Evolutionary conservation across 2,113 vertebrate species (phyloP), one percentile per base, ranked within the genome.

Genomic region (Lagopus leucura): DNA sequence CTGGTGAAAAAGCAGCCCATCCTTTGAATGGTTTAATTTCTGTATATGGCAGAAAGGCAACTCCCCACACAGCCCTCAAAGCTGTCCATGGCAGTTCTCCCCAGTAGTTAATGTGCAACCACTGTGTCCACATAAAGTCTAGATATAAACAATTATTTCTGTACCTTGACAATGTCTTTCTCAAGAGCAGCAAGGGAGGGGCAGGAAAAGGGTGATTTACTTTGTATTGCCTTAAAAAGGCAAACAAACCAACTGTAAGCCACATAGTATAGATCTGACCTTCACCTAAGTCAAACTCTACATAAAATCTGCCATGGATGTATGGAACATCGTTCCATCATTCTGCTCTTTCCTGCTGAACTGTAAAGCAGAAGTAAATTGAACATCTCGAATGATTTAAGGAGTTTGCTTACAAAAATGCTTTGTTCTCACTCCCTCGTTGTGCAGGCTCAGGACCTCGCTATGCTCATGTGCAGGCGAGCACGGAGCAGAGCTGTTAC

Each of bases 61-160:
- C 82, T 93, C 75, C 47, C 52, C 4, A 0, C 22, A 25, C 47
- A 78, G 12, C 66, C 45, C 40, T 77, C 16, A 38, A 69, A 78
- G 80, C 69, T 85, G 71, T 71, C 5, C 3, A 36, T 57, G 73
- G 14, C 16, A 12, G 32, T 70, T 75, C 34, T 78, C 50, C 7
- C 60, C 28, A 45, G 36, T 87, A 87, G 97, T 96, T 94, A 96
- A 95, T 96, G 32, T 92, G 42, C 92, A 96, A 93, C 93, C 65
- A 63, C 67, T 92, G 72, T 92, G 89, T 93, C 90, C 82, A 94
- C 92, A 95, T 43, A 88, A 86, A 45, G 85, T 43, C 57, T 73
- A 36, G 43, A 55, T 84, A 70, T 93, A 83, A 76, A 55, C 82
- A 84, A 54, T 87, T 91, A 88, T 75, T 92, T 64, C 76, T 95